Conservation (phyloP, 2,113 vertebrate species). For the Ovis aries region ARS-UI_Ramb_v3.0 NC_056056.1:15639001-15639500, state of each 20-base stretch:
- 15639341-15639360: background rate
- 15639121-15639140: too few relatives aligned
- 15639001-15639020: background rate
- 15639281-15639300: background rate
- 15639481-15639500: rapidly evolving
- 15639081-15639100: background rate
- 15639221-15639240: rapidly evolving
- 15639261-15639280: background rate
- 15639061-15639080: background rate
- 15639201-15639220: background rate
- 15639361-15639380: rapidly evolving
- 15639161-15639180: background rate
- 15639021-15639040: background rate
- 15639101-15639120: background rate
- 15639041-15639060: too few relatives aligned
- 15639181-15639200: background rate
- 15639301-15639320: background rate
- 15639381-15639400: rapidly evolving
- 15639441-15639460: background rate
- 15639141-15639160: background rate
- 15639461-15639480: background rate
- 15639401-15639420: background rate
- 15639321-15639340: background rate
- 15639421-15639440: rapidly evolving
- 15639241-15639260: too few relatives aligned